Percentiles rank a stretch among this genome's conserved stretches.
phyloP scores from a whole-genome alignment of 2,797 vertebrate genomes.

The Protonibea diacanthus region DNA sequence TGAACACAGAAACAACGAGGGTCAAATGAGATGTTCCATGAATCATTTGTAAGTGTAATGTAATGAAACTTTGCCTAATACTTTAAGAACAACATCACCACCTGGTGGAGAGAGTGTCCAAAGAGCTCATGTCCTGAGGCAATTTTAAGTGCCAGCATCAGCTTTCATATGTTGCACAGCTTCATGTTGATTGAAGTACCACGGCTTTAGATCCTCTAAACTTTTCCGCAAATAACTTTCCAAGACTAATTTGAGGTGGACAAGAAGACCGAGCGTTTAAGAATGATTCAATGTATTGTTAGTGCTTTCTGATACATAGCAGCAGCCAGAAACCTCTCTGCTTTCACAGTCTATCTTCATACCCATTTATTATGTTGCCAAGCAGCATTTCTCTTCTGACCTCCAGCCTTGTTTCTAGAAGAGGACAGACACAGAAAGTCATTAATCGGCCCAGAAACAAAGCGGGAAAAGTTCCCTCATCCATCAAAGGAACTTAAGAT shows the following conservation, averaged over 20 bases:
- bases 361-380: slow-evolving; percentile 71
- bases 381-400: slow-evolving; percentile 72
- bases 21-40: slow-evolving; percentile 17
- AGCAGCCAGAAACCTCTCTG: slow-evolving; percentile 46
- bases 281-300: slow-evolving; percentile 48
- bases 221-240: slow-evolving; percentile 28
- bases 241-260: slow-evolving; percentile 26
- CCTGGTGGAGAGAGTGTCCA: slow-evolving; percentile 67
- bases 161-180: slow-evolving; percentile 21
- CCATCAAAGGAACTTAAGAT: slow-evolving; percentile 77
- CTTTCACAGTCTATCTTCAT: slow-evolving; percentile 58
- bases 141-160: slow-evolving; percentile 18
- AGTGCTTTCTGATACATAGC: slow-evolving; percentile 29
- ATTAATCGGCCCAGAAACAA: slow-evolving; percentile 75
- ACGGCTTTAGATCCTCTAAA: slow-evolving; percentile 29
- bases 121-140: slow-evolving; percentile 24
- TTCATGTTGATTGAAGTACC: slow-evolving; percentile 30
- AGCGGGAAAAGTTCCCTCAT: slow-evolving; percentile 74
- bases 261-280: slow-evolving; percentile 18
- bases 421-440: slow-evolving; percentile 68
- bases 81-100: slow-evolving; percentile 75
- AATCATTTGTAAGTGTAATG: slow-evolving; percentile 35
- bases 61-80: slow-evolving; percentile 25
- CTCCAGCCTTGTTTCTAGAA: slow-evolving; percentile 68
- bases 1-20: slow-evolving; percentile 14